Evolutionary conservation across 35 echinoderm and acorn worm genomes (phyloP), one percentile per base, ranked within the genome.

Genomic region (Apostichopus californicus): DNA sequence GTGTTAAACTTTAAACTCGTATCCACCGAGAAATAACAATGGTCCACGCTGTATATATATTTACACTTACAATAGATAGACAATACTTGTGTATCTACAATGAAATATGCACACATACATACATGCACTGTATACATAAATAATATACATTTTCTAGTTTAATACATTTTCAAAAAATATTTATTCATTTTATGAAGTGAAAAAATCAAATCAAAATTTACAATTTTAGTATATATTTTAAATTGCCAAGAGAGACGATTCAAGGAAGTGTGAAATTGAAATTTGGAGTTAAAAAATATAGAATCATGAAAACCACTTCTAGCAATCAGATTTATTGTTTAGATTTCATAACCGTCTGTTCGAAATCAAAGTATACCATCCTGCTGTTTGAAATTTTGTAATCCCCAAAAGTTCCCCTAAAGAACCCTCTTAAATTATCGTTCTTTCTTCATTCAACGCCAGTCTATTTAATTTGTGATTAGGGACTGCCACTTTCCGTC

Each of bases 391-490:
- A 55, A 55, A n/a, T 82, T 80, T 82, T 24, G 12, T 18, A 82
- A 15, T 52, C 55, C 80, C 80, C 21, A 57, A 55, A 15, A 5
- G 46, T 53, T 52, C 80, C 55, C 25, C 28, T n/a, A 82, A 22
- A 15, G 28, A 17, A 57, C 80, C 18, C 64, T 85, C 28, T 52
- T 73, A 25, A 89, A 75, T 72, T n/a, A 26, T 63, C 86, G 61
- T 89, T 89, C 64, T 73, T 23, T 72, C 34, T 89, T 89, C 61
- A 60, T 72, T 89, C 86, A 89, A 66, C 86, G 24, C 86, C 63
- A 11, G 9, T 60, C 86, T 89, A 89, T 89, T 54, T 87, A 87
- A 87, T 57, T 87, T 89, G 5, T 72, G 60, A 89, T 89, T 89
- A 89, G 64, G 86, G 86, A 5, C 22, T 89, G n/a, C 63, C 52